Conservation (phyloP, 1,140 invertebrate species). For the Calycopis cecrops region DNA sequence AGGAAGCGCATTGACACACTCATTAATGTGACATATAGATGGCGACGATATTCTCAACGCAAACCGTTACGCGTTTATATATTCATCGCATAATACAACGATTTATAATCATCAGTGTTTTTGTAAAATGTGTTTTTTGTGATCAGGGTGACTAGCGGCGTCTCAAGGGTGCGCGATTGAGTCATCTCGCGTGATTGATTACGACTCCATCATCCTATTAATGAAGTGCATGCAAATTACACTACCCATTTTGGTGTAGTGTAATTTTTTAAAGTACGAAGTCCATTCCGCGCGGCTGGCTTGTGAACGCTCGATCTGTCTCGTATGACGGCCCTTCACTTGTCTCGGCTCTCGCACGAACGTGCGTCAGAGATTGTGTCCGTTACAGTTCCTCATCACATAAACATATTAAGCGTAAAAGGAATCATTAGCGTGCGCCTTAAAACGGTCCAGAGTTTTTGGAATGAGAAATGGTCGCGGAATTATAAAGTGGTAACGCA, state of each 20-base stretch:
- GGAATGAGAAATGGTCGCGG: slow-evolving; percentile 66
- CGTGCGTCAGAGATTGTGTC: slow-evolving; percentile 10
- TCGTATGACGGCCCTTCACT: slow-evolving; percentile 67
- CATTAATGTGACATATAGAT: too few relatives aligned
- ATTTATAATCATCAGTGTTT: slow-evolving; percentile 65
- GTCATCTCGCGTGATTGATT: slow-evolving; percentile 67
- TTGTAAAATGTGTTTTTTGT: slow-evolving; percentile 36
- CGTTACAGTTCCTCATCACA: slow-evolving; percentile 63
- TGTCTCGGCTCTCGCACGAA: slow-evolving; percentile 31
- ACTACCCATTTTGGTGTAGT: slow-evolving; percentile 40
- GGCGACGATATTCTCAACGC: not conserved
- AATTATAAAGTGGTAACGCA: slow-evolving; percentile 43
- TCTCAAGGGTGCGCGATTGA: slow-evolving; percentile 60
- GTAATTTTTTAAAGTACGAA: slow-evolving; percentile 39
- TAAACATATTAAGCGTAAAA: slow-evolving; percentile 62
- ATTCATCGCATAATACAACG: slow-evolving; percentile 30
- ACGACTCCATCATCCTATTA: slow-evolving; percentile 45
- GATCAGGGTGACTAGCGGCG: slow-evolving; percentile 20
- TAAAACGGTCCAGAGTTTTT: slow-evolving; percentile 70
- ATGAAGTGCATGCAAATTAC: slow-evolving; percentile 51
- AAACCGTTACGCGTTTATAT: not conserved
- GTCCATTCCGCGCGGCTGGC: slow-evolving; percentile 51
- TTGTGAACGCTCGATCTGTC: slow-evolving; percentile 49
- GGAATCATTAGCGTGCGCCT: slow-evolving; percentile 68
- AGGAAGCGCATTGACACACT: too few relatives aligned